Evolutionary conservation across 2,113 vertebrate species (phyloP), one percentile per base, ranked within the genome.

Genomic region (Rhombomys opimus): DNA sequence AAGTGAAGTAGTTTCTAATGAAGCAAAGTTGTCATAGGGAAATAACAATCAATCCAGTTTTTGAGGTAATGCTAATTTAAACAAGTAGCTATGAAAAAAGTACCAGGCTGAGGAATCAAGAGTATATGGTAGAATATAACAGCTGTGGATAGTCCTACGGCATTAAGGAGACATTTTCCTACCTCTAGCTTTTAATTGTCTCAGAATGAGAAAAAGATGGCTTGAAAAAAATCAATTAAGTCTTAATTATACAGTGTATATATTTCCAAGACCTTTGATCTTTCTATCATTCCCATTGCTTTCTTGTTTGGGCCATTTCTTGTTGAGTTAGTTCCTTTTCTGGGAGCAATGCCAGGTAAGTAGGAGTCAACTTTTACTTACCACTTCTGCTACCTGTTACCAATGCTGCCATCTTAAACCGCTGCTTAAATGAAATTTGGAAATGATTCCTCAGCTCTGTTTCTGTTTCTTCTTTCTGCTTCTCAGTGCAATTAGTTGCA

Each of bases 381-480:
- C 78, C 54, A 41, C 17, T 88, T 93, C 67, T 77, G 15, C 80
- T 72, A 35, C 85, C 81, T 67, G 25, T 70, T 94, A 96, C 57
- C 50, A 91, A 70, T 90, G 76, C 65, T 93, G 35, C 59, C 46
- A 65, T 81, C 85, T 63, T 50, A 96, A 97, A 90, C 80, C 78
- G 54, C 22, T 32, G 17, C 59, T 95, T 88, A 65, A 95, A 80
- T 77, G 81, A 91, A 92, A 91, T 93, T 54, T 85, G 27, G 38
- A 93, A 38, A 87, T 81, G 41, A 72, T 11, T 59, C 65, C 72
- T 90, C 30, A n/a, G 81, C 93, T 92, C 35, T 4, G 20, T 90
- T 89, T 84, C 89, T 91, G 50, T 22, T 76, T 75, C 73, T 41
- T 82, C 4, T 90, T 81, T 93, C 61, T 96, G 35, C 8, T 30